Conservation (phyloP, 2,797 vertebrate genomes). For the Thunnus albacares region DNA sequence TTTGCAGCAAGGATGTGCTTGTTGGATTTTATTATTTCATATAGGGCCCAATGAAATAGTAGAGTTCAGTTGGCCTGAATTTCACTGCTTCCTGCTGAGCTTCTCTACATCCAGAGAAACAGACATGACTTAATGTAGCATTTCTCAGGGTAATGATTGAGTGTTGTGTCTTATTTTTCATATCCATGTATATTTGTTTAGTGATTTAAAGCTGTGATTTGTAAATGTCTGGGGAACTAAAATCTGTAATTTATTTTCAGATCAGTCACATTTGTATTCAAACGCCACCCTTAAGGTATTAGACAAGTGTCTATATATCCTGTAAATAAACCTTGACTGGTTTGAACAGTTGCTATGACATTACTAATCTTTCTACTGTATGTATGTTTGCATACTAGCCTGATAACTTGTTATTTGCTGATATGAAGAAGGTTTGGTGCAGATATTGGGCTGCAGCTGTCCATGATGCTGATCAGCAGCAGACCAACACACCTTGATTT, state of each 20-base stretch:
- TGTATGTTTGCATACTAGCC: not conserved
- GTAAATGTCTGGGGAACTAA: not conserved
- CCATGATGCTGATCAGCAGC: too few species aligned
- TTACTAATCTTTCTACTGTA: not conserved
- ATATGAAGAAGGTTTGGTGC: not conserved
- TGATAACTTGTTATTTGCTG: not conserved
- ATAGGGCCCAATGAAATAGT: not conserved
- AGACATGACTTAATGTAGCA: not conserved
- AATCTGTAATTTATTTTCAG: not conserved
- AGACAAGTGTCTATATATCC: not conserved
- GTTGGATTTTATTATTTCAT: not conserved
- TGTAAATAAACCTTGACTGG: not conserved
- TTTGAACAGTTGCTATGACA: not conserved
- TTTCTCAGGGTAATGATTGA: not conserved
- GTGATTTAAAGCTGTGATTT: not conserved
- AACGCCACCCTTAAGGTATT: not conserved
- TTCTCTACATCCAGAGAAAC: slow-evolving; percentile 14
- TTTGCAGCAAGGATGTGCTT: not conserved
- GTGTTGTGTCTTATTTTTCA: not conserved
- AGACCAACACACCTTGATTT: not conserved
- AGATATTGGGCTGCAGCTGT: not conserved
- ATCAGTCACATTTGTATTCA: not conserved
- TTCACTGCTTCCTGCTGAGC: slow-evolving; percentile 11
- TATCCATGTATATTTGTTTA: slow-evolving; percentile 2
- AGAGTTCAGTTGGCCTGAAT: slow-evolving; percentile 5